Conservation (phyloP, 2,888 invertebrate species). For the Catocala nupta region DNA sequence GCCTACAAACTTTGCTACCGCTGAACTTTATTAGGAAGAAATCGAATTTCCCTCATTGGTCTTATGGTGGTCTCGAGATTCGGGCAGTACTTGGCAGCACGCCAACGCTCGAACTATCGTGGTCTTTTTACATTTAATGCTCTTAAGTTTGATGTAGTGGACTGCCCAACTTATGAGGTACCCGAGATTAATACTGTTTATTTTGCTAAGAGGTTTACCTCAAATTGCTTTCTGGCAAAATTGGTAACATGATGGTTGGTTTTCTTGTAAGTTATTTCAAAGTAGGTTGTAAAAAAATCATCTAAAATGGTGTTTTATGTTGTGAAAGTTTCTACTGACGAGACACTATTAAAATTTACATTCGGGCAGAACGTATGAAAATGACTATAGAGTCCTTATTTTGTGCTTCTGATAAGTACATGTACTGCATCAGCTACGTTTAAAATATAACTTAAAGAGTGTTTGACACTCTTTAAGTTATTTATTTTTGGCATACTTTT, state of each 20-base stretch:
- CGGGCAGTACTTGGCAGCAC: conserved; percentile 61
- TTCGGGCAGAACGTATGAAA: too few relatives aligned
- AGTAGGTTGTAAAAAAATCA: conserved; percentile 3
- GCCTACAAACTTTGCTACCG: conserved; percentile 42
- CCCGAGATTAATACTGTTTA: conserved; percentile 77
- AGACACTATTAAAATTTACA: too few relatives aligned
- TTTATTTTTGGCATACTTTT: too few relatives aligned
- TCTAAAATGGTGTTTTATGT: background rate
- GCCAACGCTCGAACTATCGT: conserved; percentile 68
- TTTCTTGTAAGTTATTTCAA: conserved; percentile 28
- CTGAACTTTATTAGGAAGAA: conserved; percentile 45
- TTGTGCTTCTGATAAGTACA: too few relatives aligned
- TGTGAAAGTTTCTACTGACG: background rate
- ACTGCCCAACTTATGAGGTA: conserved; percentile 69
- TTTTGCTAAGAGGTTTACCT: conserved; percentile 76
- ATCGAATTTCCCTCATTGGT: conserved; percentile 58
- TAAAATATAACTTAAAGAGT: too few relatives aligned
- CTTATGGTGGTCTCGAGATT: conserved; percentile 55
- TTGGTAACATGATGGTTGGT: conserved; percentile 44
- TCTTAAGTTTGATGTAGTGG: conserved; percentile 82
- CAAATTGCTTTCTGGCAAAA: conserved; percentile 66
- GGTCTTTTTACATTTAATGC: conserved; percentile 80
- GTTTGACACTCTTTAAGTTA: too few relatives aligned
- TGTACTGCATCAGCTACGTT: too few relatives aligned
- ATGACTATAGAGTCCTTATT: background rate